A percentile compares a stretch with the other conserved stretches of the same genome.
phyloP scores from a whole-genome alignment of 1,140 invertebrate species.

The Drosophila repletoides region DNA sequence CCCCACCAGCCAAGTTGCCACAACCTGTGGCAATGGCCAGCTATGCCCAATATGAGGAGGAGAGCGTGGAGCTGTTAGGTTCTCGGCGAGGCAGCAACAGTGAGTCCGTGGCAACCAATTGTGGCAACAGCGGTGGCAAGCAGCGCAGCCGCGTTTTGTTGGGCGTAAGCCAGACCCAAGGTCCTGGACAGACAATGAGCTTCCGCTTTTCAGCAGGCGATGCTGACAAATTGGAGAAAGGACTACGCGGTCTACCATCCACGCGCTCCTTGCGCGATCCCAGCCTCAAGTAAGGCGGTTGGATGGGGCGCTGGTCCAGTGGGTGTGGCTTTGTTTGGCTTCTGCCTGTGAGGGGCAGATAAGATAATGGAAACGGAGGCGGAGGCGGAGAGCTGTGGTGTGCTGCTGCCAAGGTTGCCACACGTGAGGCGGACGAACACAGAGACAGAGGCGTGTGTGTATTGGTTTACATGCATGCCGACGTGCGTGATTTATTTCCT shows the following conservation, averaged over 20 bases:
- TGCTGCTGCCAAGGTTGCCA: slow-evolving; percentile 18
- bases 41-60: slow-evolving; percentile 48
- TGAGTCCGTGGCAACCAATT: neutral
- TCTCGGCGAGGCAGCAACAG: slow-evolving; percentile 8
- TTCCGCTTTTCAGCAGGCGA: slow-evolving; percentile 81
- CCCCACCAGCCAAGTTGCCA: slow-evolving; percentile 62
- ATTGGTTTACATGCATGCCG: slow-evolving; percentile 42
- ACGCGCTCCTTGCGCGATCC: slow-evolving; percentile 74
- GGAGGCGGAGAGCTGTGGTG: neutral
- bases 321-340: slow-evolving; percentile 1
- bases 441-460: slow-evolving; percentile 4
- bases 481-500: slow-evolving; percentile 73
- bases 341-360: neutral
- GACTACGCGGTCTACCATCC: slow-evolving; percentile 68
- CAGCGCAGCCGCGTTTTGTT: slow-evolving; percentile 46
- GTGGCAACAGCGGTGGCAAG: neutral
- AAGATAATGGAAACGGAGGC: neutral
- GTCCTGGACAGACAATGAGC: slow-evolving; percentile 57
- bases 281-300: slow-evolving; percentile 63
- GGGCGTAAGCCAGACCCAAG: slow-evolving; percentile 38
- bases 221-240: slow-evolving; percentile 81
- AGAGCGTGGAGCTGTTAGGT: slow-evolving; percentile 65
- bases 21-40: slow-evolving; percentile 4
- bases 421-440: slow-evolving; percentile 4
- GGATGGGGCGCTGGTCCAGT: neutral